Conservation (phyloP, 2,113 vertebrate genomes). For the Hypomesus transpacificus region DNA sequence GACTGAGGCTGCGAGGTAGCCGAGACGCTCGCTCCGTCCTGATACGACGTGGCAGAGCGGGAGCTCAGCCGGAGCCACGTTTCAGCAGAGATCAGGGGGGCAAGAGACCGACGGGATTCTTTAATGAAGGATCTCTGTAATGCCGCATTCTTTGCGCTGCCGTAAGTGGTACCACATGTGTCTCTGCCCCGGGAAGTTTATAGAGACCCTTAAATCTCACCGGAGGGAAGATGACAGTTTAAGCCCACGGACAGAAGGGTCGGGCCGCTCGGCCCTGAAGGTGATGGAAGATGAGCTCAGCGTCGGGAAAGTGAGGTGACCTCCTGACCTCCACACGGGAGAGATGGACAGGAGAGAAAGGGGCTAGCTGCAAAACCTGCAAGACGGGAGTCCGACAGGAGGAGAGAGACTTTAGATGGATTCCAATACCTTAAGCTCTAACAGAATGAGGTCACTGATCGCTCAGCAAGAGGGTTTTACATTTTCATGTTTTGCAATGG, state of each 20-base stretch:
- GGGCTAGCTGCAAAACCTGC: constrained; percentile 5
- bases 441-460: not conserved
- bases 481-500: not conserved
- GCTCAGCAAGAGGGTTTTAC: not conserved
- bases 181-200: constrained; percentile 22
- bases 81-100: not conserved
- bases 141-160: constrained; percentile 23
- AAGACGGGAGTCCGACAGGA: not conserved
- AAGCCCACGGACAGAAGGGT: constrained; percentile 6
- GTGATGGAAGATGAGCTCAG: not conserved
- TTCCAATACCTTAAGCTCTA: not conserved
- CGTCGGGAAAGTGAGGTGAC: not conserved
- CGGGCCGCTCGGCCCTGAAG: constrained; percentile 3
- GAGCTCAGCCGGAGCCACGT: constrained; percentile 25
- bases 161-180: constrained; percentile 54
- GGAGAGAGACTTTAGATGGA: not conserved
- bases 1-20: not conserved
- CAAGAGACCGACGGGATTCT: constrained; percentile 24
- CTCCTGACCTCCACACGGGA: not conserved
- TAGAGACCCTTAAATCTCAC: constrained; percentile 51
- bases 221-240: constrained; percentile 34
- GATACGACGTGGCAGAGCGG: constrained; percentile 18
- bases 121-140: constrained; percentile 48
- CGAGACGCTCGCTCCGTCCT: not conserved
- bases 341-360: not conserved